A percentile compares a stretch with the other conserved stretches of the same genome.
Conservation (phyloP, 2,113 vertebrate genomes). For the Ochotona princeps region DNA sequence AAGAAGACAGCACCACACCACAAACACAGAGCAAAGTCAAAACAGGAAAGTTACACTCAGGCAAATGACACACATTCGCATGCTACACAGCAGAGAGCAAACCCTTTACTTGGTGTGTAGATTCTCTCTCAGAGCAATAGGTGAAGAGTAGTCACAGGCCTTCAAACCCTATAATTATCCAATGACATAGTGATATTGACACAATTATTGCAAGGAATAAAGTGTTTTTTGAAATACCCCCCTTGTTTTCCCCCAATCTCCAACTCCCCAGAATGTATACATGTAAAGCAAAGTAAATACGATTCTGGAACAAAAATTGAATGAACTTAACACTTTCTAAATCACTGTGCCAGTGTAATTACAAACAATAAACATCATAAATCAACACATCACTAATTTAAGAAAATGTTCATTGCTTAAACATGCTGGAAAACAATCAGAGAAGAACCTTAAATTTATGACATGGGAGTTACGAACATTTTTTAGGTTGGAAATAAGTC, state of each 20-base stretch:
- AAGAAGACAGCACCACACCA: conserved; percentile 72
- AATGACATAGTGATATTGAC: conserved; percentile 81
- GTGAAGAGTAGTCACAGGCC: conserved; percentile 78
- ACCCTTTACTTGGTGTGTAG: conserved; percentile 82
- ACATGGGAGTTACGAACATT: neutral
- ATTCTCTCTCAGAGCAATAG: conserved; percentile 82
- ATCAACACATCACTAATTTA: neutral
- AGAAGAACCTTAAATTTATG: neutral
- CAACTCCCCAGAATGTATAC: neutral
- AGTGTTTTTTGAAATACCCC: neutral
- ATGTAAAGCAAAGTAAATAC: neutral
- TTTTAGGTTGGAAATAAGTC: neutral
- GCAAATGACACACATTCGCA: conserved; percentile 78
- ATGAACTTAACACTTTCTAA: neutral
- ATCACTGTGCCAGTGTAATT: neutral
- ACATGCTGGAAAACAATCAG: conserved; percentile 11
- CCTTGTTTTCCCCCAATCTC: neutral
- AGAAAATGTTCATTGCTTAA: neutral
- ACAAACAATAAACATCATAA: neutral
- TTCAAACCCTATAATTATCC: conserved; percentile 87
- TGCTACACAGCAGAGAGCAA: conserved; percentile 84
- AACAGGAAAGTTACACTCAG: neutral
- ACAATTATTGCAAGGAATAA: conserved; percentile 53
- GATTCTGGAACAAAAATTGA: neutral
- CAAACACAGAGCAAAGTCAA: conserved; percentile 65